Conservation (phyloP, 2,797 vertebrate species). For the Florisuga fusca region DNA sequence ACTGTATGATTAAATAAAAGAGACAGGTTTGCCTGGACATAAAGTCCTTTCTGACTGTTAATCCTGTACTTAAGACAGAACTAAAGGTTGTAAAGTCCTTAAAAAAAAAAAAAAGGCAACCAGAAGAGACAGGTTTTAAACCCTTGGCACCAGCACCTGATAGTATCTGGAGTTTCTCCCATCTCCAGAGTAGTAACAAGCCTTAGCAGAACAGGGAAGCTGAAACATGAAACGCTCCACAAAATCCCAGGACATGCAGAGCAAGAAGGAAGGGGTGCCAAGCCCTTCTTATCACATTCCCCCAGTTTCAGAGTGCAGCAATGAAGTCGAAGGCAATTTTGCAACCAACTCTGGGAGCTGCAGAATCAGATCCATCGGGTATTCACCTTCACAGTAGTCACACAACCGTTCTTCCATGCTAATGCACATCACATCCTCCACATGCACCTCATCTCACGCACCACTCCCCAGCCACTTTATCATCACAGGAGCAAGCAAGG, state of each 20-base stretch:
- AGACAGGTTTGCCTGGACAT: not conserved
- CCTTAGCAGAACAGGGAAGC: not conserved
- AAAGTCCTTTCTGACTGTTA: slow-evolving; percentile 19
- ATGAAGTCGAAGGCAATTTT: slow-evolving; percentile 4
- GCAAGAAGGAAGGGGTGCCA: not conserved
- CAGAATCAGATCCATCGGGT: not conserved
- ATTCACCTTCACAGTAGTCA: not conserved
- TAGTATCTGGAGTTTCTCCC: slow-evolving; percentile 13
- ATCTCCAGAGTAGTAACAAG: not conserved
- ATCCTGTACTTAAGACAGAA: not conserved
- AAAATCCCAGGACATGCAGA: not conserved
- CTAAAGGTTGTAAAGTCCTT: not conserved
- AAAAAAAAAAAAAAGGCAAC: not conserved
- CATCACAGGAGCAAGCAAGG: rapidly evolving
- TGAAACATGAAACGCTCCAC: not conserved
- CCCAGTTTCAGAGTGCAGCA: not conserved
- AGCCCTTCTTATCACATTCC: slow-evolving; percentile 36
- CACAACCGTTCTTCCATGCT: not conserved
- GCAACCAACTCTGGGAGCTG: slow-evolving; percentile 12
- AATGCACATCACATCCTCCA: not conserved
- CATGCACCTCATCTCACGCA: not conserved
- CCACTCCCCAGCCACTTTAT: not conserved
- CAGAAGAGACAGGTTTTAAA: not conserved
- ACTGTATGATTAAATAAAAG: not conserved
- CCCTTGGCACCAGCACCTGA: not conserved